Evolutionary conservation across 2,113 vertebrate genomes (phyloP).

Genomic region (Sorex fumeus): DNA sequence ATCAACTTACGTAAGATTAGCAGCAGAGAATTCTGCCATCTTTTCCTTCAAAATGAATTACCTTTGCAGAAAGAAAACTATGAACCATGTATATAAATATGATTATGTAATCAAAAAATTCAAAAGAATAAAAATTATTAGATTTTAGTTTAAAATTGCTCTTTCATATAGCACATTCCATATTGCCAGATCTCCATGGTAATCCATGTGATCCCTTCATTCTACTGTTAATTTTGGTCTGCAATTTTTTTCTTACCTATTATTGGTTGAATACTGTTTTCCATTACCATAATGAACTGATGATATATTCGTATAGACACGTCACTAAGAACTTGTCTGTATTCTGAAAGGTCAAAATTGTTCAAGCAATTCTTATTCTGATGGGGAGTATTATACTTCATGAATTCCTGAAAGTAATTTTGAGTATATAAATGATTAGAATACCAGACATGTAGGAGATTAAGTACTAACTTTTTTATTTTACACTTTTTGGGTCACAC

Average conservation of each 20-base stretch:
- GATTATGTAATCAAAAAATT: conserved; percentile 30
- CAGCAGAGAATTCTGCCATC: not conserved
- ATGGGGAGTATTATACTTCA: conserved; percentile 92
- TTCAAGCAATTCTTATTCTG: conserved; percentile 96
- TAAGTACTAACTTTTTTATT: too few relatives aligned
- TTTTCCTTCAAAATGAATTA: not conserved
- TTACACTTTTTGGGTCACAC: too few relatives aligned
- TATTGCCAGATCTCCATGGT: not conserved
- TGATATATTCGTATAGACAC: conserved; percentile 97
- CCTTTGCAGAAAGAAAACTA: not conserved
- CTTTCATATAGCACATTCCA: conserved; percentile 14
- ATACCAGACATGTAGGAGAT: not conserved
- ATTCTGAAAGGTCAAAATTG: conserved; percentile 97
- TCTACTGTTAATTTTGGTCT: not conserved
- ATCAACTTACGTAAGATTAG: not conserved
- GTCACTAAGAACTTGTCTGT: conserved; percentile 97
- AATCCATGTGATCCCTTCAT: not conserved
- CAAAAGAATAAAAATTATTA: not conserved
- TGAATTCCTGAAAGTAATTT: conserved; percentile 92
- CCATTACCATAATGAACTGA: conserved; percentile 93
- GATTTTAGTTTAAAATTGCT: not conserved
- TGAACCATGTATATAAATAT: not conserved
- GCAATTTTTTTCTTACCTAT: conserved; percentile 91
- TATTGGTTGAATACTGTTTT: conserved; percentile 93
- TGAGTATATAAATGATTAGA: conserved; percentile 55